These are phyloP conservation scores for Hetaerina titia DNA, from an alignment of 2,888 invertebrate species.

Conservation along the genomic window DNA sequence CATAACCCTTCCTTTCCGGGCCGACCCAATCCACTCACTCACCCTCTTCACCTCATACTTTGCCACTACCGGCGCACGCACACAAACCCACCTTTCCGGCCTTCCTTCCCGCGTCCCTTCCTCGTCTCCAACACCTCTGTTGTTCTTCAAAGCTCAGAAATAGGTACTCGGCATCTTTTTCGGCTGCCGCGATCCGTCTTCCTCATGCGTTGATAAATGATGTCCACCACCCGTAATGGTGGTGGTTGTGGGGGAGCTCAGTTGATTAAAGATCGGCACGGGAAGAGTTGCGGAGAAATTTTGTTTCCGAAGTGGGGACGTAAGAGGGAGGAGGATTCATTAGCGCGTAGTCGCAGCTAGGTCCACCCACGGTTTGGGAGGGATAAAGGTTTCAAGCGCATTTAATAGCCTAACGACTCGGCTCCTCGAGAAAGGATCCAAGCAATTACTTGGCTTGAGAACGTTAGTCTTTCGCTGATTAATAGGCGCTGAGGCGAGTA, in stretches of 20 bases:
- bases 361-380: not conserved
- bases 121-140: not conserved
- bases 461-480: not conserved
- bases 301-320: not conserved
- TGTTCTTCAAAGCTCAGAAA: not conserved
- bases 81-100: too few species aligned
- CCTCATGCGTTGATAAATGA: not conserved
- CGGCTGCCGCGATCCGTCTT: not conserved
- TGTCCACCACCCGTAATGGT: too few species aligned
- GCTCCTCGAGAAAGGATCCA: not conserved
- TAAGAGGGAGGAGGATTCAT: not conserved
- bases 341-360: not conserved
- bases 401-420: not conserved
- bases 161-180: not conserved
- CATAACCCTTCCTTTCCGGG: not conserved
- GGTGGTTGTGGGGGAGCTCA: not conserved
- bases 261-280: not conserved
- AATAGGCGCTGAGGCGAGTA: not conserved
- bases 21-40: not conserved
- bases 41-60: not conserved
- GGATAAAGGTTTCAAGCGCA: not conserved
- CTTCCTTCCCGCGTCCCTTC: too few species aligned
- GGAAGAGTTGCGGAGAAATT: not conserved
- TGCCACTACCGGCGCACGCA: too few species aligned
- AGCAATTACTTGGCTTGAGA: not conserved